These are phyloP conservation scores for Drosophila phalerata DNA, from an alignment of 2,888 invertebrate species.

Conservation along the genomic window DNA sequence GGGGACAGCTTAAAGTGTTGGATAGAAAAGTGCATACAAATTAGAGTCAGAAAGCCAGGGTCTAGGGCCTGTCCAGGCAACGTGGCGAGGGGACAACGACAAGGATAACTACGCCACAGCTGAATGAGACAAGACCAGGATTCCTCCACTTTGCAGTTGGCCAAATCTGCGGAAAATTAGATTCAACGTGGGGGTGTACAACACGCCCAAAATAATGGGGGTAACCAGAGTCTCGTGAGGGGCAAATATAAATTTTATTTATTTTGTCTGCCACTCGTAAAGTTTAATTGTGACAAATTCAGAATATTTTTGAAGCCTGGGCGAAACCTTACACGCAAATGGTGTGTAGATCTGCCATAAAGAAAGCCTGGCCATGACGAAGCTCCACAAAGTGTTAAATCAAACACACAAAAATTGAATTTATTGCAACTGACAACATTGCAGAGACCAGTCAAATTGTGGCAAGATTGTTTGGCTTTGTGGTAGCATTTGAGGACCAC, in stretches of 20 bases:
- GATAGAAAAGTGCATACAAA: slow-evolving; percentile 60
- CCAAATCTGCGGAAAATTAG: slow-evolving; percentile 78
- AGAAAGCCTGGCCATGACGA: slow-evolving; percentile 6
- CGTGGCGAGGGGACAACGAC: slow-evolving; percentile 49
- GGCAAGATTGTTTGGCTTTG: neutral
- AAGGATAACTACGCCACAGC: slow-evolving; percentile 56
- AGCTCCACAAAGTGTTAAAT: slow-evolving; percentile 10
- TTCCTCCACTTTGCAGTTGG: slow-evolving; percentile 28
- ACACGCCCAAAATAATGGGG: slow-evolving; percentile 4
- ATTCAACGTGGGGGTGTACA: slow-evolving; percentile 38
- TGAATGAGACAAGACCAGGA: slow-evolving; percentile 25
- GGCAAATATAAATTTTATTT: slow-evolving; percentile 53
- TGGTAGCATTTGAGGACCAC: neutral
- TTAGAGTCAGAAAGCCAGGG: slow-evolving; percentile 51
- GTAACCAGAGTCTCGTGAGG: slow-evolving; percentile 6
- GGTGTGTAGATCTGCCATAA: slow-evolving; percentile 34
- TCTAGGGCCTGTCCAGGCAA: neutral
- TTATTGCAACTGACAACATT: slow-evolving; percentile 38
- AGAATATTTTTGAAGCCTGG: slow-evolving; percentile 23
- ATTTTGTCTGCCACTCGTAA: slow-evolving; percentile 48
- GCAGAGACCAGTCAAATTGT: slow-evolving; percentile 5
- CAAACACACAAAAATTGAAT: slow-evolving; percentile 18
- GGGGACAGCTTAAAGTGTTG: slow-evolving; percentile 47
- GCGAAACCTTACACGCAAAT: slow-evolving; percentile 40
- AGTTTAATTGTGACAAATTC: slow-evolving; percentile 55